Conservation (phyloP, 2,113 vertebrate species). For the Etheostoma spectabile region DNA sequence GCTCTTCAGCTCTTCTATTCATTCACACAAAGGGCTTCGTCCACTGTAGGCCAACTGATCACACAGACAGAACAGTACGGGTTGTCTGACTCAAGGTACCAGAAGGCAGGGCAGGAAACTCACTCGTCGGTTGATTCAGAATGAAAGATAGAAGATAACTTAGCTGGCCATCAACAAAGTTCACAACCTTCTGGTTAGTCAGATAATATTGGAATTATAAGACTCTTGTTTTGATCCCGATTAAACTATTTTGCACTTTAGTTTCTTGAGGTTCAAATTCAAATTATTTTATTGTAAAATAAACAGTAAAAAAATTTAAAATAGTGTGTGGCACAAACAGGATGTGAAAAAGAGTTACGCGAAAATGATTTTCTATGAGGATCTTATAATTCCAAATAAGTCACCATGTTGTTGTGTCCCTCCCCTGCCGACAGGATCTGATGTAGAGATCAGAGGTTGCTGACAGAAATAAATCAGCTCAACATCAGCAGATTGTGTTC, state of each 20-base stretch:
- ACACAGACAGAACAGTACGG: constrained; percentile 26
- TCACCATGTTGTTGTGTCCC: background rate
- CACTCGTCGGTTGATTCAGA: background rate
- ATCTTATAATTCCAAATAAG: background rate
- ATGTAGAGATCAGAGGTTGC: constrained; percentile 5
- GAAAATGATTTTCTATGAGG: background rate
- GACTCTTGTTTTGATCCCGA: background rate
- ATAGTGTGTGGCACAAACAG: no score
- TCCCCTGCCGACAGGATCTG: constrained; percentile 22
- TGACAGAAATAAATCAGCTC: constrained; percentile 37
- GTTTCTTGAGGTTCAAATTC: no score
- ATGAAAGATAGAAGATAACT: constrained; percentile 14
- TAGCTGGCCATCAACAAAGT: background rate
- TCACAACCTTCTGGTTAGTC: background rate
- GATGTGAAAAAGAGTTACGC: no score
- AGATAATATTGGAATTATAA: background rate
- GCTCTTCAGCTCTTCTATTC: constrained; percentile 61
- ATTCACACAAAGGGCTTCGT: constrained; percentile 74
- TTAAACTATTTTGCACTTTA: no score
- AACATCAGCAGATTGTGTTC: constrained; percentile 7
- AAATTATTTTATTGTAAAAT: no score
- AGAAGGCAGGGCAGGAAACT: constrained; percentile 43
- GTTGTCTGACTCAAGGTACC: constrained; percentile 25
- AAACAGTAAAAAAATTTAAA: no score
- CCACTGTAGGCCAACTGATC: constrained; percentile 64